These are phyloP conservation scores for Electrona antarctica DNA, from an alignment of 2,113 vertebrate species.

Conservation along the genomic window DNA sequence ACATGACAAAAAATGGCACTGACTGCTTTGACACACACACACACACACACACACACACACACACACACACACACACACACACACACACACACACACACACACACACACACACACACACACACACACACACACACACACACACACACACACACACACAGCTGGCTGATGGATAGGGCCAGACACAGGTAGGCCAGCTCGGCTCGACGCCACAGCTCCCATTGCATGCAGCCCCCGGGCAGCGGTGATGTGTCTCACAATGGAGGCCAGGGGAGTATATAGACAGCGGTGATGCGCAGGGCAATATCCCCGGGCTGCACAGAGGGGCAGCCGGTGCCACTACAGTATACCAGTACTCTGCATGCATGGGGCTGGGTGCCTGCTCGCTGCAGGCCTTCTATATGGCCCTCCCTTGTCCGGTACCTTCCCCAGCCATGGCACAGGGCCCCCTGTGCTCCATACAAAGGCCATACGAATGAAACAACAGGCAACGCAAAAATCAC, in stretches of 20 bases:
- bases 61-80: slow-evolving; percentile 8
- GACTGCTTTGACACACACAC: slow-evolving; percentile 25
- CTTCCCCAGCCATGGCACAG: slow-evolving; percentile 34
- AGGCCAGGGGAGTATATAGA: slow-evolving; percentile 35
- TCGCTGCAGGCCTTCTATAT: slow-evolving; percentile 34
- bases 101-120: not conserved
- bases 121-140: slow-evolving; percentile 19
- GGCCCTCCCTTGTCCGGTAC: slow-evolving; percentile 8
- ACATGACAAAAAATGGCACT: slow-evolving; percentile 17
- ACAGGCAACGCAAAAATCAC: slow-evolving; percentile 9
- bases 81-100: slow-evolving; percentile 7
- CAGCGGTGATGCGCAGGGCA: slow-evolving; percentile 31
- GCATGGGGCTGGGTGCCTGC: slow-evolving; percentile 45
- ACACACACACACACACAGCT: slow-evolving; percentile 40
- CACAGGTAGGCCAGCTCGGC: slow-evolving; percentile 60
- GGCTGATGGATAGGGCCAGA: slow-evolving; percentile 63
- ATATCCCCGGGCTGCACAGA: slow-evolving; percentile 47
- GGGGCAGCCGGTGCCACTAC: slow-evolving; percentile 42
- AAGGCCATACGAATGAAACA: slow-evolving; percentile 17
- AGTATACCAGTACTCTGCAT: too few relatives aligned
- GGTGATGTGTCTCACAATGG: slow-evolving; percentile 44
- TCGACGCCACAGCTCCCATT: slow-evolving; percentile 38
- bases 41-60: slow-evolving; percentile 18
- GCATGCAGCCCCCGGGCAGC: slow-evolving; percentile 39
- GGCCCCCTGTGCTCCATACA: slow-evolving; percentile 37